Base-by-base conservation (phyloP, 1,140 invertebrate genomes). In the Onthophagus taurus region DNA sequence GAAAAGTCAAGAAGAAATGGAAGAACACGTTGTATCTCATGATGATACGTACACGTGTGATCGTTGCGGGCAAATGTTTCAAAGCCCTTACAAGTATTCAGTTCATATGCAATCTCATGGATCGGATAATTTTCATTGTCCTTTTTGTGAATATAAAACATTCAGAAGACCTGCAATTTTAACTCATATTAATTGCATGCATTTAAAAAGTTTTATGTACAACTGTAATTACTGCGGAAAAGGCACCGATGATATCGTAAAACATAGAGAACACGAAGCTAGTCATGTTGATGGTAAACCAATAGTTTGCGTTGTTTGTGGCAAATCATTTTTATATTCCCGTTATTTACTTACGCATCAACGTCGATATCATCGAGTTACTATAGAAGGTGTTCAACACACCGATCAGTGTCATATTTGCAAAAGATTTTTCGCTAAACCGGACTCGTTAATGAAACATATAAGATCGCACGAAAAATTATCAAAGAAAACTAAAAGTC, bases 261-360 rank as follows among this genome's bases (percentile, higher is more conserved):
- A 33, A 9, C 21, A 44, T 45, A 64, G 71, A 7, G 71, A 77
- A 45, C 78, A 82, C 49, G 65, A 74, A 30, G 66, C 74, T 12
- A 70, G 73, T 7, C 77, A 80, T 42, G 73, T 67, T 0, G 72
- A 72, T 0, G 62, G 71, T 26, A 72, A 71, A 42, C 75, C 75
- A 0, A 78, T 71, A 48, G 58, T 69, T 8, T 83, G 80, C 51
- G 61, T 74, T 36, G 52, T 75, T 2, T 83, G 80, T 54, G 72
- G 70, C 0, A 71, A 72, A 41, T 57, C 67, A 2, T 81, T 80
- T 52, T 49, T 61, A 14, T 57, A 53, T 57, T 55, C 54, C 39
- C 67, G 69, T 31, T 69, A 70, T 42, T 51, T 72, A 20, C 59
- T 58, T 19, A 56, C 63, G 0, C 70, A 72, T 33, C 34, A 36